A percentile compares a stretch with the other conserved stretches of the same genome.
Conservation (phyloP, 2,113 vertebrate genomes). For the Crotophaga sulcirostris region DNA sequence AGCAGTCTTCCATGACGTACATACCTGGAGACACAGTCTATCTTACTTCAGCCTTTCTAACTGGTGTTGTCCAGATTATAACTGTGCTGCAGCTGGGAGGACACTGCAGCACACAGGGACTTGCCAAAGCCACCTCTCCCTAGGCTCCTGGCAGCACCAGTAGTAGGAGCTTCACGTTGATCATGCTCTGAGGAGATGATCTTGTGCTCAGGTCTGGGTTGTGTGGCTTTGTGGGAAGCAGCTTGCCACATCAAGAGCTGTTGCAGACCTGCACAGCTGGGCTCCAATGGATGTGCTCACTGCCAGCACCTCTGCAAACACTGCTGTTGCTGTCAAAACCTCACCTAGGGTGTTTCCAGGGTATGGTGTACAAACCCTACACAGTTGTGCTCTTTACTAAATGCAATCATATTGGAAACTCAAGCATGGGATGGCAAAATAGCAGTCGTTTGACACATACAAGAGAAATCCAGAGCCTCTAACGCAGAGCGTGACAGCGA, state of each 20-base stretch:
- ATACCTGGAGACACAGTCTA: accelerated
- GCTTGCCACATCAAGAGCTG: accelerated
- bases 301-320: background rate
- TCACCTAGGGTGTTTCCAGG: accelerated
- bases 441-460: accelerated
- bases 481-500: accelerated
- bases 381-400: accelerated
- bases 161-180: background rate
- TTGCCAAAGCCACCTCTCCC: accelerated
- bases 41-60: background rate
- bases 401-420: accelerated
- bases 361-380: accelerated
- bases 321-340: accelerated
- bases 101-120: accelerated
- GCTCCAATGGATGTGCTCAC: accelerated
- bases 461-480: accelerated
- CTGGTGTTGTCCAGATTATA: accelerated
- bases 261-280: accelerated
- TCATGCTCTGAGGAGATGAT: accelerated
- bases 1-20: background rate
- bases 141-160: accelerated
- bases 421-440: accelerated
- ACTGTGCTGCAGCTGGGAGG: background rate
- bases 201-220: accelerated
- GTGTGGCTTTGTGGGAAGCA: accelerated